Evolutionary conservation across 2,797 vertebrate genomes (phyloP).

Genomic region (Echiichthys vipera): DNA sequence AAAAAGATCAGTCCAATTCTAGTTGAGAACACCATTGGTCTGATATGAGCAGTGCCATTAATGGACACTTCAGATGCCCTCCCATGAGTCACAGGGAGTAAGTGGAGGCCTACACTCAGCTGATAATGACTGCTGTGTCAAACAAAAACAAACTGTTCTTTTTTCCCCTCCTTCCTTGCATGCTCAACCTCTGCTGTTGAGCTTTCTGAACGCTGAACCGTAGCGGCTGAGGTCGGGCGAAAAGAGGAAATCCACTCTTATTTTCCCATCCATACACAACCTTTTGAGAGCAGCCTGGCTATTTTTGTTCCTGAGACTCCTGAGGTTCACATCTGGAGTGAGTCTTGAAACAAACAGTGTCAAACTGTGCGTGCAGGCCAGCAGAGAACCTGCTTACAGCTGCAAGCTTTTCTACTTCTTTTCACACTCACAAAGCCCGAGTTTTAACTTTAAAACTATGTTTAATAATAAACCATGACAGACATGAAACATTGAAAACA

Average conservation of each 20-base stretch:
- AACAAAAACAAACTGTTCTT: conserved; percentile 55
- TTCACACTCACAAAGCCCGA: conserved; percentile 19
- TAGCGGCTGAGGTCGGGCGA: conserved; percentile 30
- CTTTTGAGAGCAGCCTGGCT: conserved; percentile 43
- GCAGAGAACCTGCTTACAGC: conserved; percentile 44
- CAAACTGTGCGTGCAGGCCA: conserved; percentile 39
- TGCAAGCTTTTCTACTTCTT: conserved; percentile 20
- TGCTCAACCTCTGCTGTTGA: conserved; percentile 37
- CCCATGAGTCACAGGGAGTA: conserved; percentile 47
- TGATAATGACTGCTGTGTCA: conserved; percentile 64
- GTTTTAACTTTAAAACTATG: neutral
- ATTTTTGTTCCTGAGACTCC: conserved; percentile 59
- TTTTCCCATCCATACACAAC: conserved; percentile 64
- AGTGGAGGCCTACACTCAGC: conserved; percentile 50
- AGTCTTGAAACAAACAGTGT: conserved; percentile 58
- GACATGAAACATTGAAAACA: no score
- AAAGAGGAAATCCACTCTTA: conserved; percentile 67
- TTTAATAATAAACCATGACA: neutral
- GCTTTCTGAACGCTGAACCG: conserved; percentile 42
- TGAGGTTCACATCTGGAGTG: conserved; percentile 74
- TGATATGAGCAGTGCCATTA: conserved; percentile 43
- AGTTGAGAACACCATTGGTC: conserved; percentile 9
- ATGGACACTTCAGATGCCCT: conserved; percentile 40
- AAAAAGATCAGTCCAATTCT: neutral
- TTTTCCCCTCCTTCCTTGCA: conserved; percentile 14